phyloP scores from a whole-genome alignment of 2,113 vertebrate genomes.

The Clarias macrocephalus region DNA sequence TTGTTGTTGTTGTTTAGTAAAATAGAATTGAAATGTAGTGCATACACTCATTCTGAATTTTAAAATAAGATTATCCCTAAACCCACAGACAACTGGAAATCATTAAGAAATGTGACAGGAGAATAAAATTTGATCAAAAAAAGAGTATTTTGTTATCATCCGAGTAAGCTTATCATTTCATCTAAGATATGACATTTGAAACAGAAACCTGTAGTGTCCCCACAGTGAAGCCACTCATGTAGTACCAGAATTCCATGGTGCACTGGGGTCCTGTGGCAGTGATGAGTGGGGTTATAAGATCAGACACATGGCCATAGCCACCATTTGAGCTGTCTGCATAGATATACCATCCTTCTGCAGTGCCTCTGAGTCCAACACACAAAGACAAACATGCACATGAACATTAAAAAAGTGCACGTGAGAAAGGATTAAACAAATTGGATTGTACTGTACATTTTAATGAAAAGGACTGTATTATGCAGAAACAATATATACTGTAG shows the following conservation, averaged over 20 bases:
- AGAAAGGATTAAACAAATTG: neutral
- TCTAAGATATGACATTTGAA: neutral
- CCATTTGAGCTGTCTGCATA: constrained; percentile 91
- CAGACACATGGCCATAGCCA: constrained; percentile 77
- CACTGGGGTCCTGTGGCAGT: constrained; percentile 83
- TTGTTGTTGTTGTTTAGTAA: neutral
- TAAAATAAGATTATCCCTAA: neutral
- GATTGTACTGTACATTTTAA: neutral
- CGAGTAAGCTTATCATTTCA: neutral
- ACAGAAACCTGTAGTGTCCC: constrained; percentile 82
- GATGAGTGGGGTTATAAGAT: constrained; percentile 81
- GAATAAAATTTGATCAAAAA: neutral
- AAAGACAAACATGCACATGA: neutral
- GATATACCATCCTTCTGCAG: constrained; percentile 83
- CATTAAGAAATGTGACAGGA: neutral
- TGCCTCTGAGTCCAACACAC: constrained; percentile 64
- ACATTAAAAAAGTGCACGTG: neutral
- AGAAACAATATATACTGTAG: neutral
- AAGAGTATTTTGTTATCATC: neutral
- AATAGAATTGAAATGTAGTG: neutral
- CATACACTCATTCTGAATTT: neutral
- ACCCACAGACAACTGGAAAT: neutral
- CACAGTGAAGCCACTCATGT: constrained; percentile 89
- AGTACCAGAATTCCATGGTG: constrained; percentile 85
- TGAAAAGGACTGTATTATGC: neutral